A percentile compares a stretch with the other conserved stretches of the same genome.
phyloP scores from a whole-genome alignment of 2,888 invertebrate species.

The Meloe dianella region DNA sequence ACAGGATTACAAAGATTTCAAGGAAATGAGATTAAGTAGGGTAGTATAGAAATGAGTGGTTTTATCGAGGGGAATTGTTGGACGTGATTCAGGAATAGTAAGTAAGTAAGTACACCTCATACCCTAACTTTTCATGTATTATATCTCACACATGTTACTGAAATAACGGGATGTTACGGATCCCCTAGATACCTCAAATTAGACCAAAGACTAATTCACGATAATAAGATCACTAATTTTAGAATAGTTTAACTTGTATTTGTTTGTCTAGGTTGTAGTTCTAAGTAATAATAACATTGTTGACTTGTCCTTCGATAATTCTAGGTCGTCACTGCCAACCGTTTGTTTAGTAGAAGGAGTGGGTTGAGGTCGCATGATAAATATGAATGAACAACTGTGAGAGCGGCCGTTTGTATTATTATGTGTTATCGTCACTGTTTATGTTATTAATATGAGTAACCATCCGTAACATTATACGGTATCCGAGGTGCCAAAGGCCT shows the following conservation, averaged over 20 bases:
- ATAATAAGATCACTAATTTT: not conserved
- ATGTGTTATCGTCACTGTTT: slow-evolving; percentile 30
- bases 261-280: not conserved
- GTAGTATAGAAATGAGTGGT: not conserved
- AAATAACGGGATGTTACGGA: not conserved
- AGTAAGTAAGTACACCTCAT: not conserved
- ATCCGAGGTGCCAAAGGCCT: slow-evolving; percentile 43
- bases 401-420: slow-evolving; percentile 38
- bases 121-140: slow-evolving; percentile 2
- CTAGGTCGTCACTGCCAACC: not conserved
- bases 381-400: slow-evolving; percentile 49
- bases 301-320: slow-evolving; percentile 2
- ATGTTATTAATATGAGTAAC: slow-evolving; percentile 48
- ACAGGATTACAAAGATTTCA: slow-evolving; percentile 1
- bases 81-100: not conserved
- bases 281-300: not conserved
- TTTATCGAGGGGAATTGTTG: slow-evolving; percentile 1
- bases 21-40: slow-evolving; percentile 5
- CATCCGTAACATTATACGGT: slow-evolving; percentile 39
- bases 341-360: not conserved
- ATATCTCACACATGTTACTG: not conserved
- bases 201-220: slow-evolving; percentile 1
- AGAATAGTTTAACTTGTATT: not conserved
- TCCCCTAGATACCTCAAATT: slow-evolving; percentile 7
- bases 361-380: slow-evolving; percentile 35